phyloP scores from a whole-genome alignment of 2,888 invertebrate species.

The Cyclophora punctaria region DNA sequence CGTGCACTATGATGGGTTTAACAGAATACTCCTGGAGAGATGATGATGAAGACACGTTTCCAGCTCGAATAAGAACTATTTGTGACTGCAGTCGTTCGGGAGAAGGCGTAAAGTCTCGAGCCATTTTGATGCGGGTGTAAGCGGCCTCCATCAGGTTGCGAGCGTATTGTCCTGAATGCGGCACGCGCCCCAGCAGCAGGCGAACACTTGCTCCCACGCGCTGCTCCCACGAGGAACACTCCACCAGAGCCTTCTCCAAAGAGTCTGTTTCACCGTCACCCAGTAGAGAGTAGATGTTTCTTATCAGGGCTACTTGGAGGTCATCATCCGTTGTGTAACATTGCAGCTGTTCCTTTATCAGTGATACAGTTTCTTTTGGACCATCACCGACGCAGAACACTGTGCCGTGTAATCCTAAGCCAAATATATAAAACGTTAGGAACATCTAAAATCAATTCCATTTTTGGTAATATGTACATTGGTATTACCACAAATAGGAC shows the following conservation, averaged over 20 bases:
- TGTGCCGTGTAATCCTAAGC: conserved; percentile 36
- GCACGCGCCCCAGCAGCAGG: conserved; percentile 31
- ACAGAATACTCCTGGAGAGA: conserved; percentile 21
- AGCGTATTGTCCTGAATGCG: conserved; percentile 44
- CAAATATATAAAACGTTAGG: too few relatives aligned
- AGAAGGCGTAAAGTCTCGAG: conserved; percentile 15
- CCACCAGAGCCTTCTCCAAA: conserved; percentile 15
- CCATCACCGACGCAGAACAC: conserved; percentile 42
- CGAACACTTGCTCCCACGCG: conserved; percentile 32
- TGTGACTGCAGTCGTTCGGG: conserved; percentile 26
- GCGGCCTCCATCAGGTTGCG: conserved; percentile 32
- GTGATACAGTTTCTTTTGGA: conserved; percentile 31
- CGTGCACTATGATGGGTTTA: conserved; percentile 23
- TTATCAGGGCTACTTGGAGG: conserved; percentile 34
- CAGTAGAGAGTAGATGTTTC: conserved; percentile 41
- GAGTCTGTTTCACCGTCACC: conserved; percentile 6
- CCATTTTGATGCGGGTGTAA: conserved; percentile 24
- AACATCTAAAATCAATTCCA: too few relatives aligned
- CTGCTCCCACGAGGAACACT: conserved; percentile 21
- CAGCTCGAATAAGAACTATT: conserved; percentile 27
- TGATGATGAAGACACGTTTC: conserved; percentile 1
- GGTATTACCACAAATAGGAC: too few relatives aligned
- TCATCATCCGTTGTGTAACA: conserved; percentile 25
- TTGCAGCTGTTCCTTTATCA: conserved; percentile 28
- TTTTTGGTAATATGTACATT: too few relatives aligned